Evolutionary conservation across 2,113 vertebrate species (phyloP), one percentile per base, ranked within the genome.

Genomic region (Theristicus caerulescens): DNA sequence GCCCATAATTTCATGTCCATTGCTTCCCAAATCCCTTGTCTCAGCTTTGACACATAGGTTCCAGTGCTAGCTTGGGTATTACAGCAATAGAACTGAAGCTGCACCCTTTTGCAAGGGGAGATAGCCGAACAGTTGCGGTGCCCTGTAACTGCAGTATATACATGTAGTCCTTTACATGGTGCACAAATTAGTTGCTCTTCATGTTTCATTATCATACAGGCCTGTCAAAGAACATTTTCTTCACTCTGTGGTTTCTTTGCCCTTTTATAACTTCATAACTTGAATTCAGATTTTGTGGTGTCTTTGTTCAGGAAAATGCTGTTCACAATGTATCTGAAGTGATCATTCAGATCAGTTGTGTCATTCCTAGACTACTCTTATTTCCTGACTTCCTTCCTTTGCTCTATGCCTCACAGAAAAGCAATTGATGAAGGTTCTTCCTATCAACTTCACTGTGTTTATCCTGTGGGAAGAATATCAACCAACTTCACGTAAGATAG

Each of bases 331-430:
- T 72, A 32, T 88, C 74, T 73, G 55, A 92, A 89, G 67, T 84
- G 34, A 34, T 86, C 20, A 13, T 44, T 86, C 69, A 44, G 19
- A 52, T 82, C 24, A 66, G 36, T 77, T 73, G 5, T 86, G 47
- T 86, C 32, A n/a, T 90, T 94, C 76, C 19, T 90, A 49, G 29
- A 24, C 20, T 94, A 12, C 64, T 94, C 14, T 65, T 76, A 44
- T n/a, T 90, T 82, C 67, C 24, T 92, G 77, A 82, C 70, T 95
- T 76, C 49, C 29, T 85, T 73, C 32, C 52, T 96, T 93, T 88
- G 46, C 79, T 86, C 67, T 88, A 0, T 92, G 59, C 86, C 72
- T 96, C 77, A n/a, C 84, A 94, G 86, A 95, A 95, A 42, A 91
- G 55, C 42, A 61, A 1, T 81, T 80, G 86, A 83, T 74, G 82